Evolutionary conservation across 2,888 invertebrate genomes (phyloP), one percentile per base, ranked within the genome.

Genomic region (Drosophila meridiana): DNA sequence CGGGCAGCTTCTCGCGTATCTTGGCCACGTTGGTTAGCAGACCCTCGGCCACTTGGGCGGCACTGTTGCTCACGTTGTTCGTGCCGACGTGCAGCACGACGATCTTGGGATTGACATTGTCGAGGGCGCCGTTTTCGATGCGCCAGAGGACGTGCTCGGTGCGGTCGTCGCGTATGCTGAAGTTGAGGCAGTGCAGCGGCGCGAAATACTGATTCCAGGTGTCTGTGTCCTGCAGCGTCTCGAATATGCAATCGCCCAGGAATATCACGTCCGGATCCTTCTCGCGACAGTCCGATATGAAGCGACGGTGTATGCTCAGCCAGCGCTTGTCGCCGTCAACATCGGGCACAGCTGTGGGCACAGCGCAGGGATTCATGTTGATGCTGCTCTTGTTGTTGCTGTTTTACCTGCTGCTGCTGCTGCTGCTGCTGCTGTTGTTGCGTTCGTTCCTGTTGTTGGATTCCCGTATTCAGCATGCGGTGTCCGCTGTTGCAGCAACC

Each of bases 261-360:
- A 98, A 97, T 83, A 98, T 95, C 38, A 98, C 97, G 92, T 98
- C 98, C 14, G 97, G 98, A 93, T 98, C 98, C 93, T 97, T 96
- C 87, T 97, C 98, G 92, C 96, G 96, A 8, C 97, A 96, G 92
- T 98, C 97, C 13, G 95, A 95, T 66, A 98, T 94, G 93, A 97
- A 98, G 85, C 97, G 94, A 87, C 97, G 96, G 92, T 98, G 98
- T 78, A 92, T 91, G 71, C 92, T 91, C 55, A 80, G 78, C 89
- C 85, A 80, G 90, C 98, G 94, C 89, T 96, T 96, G 93, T 98
- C 98, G 59, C 97, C 97, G 89, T 97, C 96, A 53, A 94, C 94
- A 93, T 98, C 97, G 91, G 95, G 95, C 83, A 96, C 95, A 77
- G 96, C 95, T 76, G 95, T 94, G 80, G 97, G 95, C 83, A 95